Conservation (phyloP, 1,140 invertebrate species). For the Pseudomyrmex dendroicus region DNA sequence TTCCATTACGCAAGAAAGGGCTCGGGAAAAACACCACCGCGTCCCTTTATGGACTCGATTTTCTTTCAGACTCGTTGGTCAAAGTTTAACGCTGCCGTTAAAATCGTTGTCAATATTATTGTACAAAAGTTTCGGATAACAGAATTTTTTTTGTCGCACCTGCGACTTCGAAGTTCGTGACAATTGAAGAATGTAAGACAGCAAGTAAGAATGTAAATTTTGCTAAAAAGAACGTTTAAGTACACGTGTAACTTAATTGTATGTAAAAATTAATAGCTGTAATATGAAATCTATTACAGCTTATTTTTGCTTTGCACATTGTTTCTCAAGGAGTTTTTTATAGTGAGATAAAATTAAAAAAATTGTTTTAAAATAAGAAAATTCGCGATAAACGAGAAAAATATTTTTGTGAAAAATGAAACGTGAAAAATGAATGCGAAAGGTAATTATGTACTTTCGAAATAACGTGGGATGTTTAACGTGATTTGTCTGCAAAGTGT, state of each 20-base stretch:
- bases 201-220: too few relatives aligned
- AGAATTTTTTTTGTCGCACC: neutral
- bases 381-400: neutral
- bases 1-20: slow-evolving; percentile 69
- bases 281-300: too few relatives aligned
- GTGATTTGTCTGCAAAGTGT: slow-evolving; percentile 13
- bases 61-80: slow-evolving; percentile 39
- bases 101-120: slow-evolving; percentile 6
- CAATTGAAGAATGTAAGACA: neutral
- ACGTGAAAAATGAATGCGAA: neutral
- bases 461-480: neutral
- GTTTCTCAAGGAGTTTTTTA: too few relatives aligned
- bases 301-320: too few relatives aligned
- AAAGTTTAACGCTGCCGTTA: neutral
- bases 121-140: neutral
- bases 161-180: neutral
- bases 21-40: slow-evolving; percentile 35
- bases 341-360: neutral
- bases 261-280: too few relatives aligned
- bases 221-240: too few relatives aligned
- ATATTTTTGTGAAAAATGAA: too few relatives aligned
- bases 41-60: slow-evolving; percentile 38
- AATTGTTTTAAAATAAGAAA: too few relatives aligned
- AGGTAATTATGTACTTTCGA: neutral
- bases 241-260: too few relatives aligned